phyloP scores from a whole-genome alignment of 2,113 vertebrate species.

The Machaerirhynchus nigripectus region DNA sequence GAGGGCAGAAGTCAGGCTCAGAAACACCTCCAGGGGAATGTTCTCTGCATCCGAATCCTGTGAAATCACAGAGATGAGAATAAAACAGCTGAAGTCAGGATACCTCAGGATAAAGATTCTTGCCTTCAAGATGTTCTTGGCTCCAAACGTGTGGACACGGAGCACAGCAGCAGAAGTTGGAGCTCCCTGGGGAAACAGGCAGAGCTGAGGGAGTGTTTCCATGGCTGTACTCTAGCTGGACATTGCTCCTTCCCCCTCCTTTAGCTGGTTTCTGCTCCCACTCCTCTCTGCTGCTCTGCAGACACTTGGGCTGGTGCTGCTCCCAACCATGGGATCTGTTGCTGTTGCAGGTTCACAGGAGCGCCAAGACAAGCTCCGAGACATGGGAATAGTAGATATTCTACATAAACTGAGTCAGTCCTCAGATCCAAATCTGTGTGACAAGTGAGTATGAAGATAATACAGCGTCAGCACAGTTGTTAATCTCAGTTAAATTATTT shows the following conservation, averaged over 20 bases:
- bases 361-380: slow-evolving; percentile 94
- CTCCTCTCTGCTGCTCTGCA: not conserved
- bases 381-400: slow-evolving; percentile 97
- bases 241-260: not conserved
- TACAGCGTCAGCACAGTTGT: not conserved
- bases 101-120: not conserved
- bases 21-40: not conserved
- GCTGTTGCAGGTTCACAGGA: slow-evolving; percentile 88
- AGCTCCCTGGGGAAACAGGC: not conserved
- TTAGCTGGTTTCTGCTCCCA: not conserved
- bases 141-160: rapidly evolving
- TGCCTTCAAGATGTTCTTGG: not conserved
- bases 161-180: not conserved
- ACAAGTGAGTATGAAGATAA: slow-evolving; percentile 81
- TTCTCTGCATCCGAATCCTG: not conserved
- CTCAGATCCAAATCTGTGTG: slow-evolving; percentile 91
- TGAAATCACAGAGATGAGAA: not conserved
- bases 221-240: not conserved
- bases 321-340: slow-evolving; percentile 1
- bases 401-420: slow-evolving; percentile 95
- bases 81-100: not conserved
- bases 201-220: not conserved
- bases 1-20: not conserved
- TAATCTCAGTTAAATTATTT: not conserved
- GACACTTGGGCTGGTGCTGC: not conserved